Evolutionary conservation across 2,888 invertebrate genomes (phyloP).

Genomic region (Cancer borealis): DNA sequence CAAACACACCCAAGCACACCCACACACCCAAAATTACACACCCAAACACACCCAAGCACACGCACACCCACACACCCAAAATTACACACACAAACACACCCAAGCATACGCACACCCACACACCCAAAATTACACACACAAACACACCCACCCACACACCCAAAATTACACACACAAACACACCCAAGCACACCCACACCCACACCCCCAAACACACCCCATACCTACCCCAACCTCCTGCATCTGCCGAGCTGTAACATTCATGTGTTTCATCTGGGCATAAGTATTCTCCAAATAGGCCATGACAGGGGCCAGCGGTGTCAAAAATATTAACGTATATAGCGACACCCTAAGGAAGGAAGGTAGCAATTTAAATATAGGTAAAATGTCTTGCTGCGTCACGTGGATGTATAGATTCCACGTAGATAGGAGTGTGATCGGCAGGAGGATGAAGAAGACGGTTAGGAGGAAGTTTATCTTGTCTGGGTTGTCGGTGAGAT

Average conservation of each 20-base stretch:
- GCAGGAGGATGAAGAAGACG: conserved; percentile 76
- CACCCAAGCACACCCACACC: background rate
- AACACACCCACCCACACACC: no score
- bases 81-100: no score
- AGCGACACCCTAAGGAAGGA: conserved; percentile 67
- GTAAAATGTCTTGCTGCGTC: conserved; percentile 76
- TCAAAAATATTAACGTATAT: conserved; percentile 75
- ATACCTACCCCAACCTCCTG: conserved; percentile 71
- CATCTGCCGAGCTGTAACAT: conserved; percentile 76
- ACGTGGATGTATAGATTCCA: conserved; percentile 77
- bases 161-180: background rate
- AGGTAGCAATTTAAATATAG: conserved; percentile 73
- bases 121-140: no score
- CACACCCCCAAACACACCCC: background rate
- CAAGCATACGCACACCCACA: no score
- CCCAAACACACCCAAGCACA: no score
- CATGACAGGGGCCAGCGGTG: conserved; percentile 76
- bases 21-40: no score
- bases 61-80: no score
- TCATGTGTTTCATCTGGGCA: conserved; percentile 77
- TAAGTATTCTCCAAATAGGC: conserved; percentile 77
- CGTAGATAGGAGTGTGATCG: conserved; percentile 74
- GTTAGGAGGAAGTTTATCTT: conserved; percentile 77
- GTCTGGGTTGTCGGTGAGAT: conserved; percentile 74
- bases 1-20: no score